Evolutionary conservation across 2,113 vertebrate genomes (phyloP).

Genomic region (Colinus virginianus): DNA sequence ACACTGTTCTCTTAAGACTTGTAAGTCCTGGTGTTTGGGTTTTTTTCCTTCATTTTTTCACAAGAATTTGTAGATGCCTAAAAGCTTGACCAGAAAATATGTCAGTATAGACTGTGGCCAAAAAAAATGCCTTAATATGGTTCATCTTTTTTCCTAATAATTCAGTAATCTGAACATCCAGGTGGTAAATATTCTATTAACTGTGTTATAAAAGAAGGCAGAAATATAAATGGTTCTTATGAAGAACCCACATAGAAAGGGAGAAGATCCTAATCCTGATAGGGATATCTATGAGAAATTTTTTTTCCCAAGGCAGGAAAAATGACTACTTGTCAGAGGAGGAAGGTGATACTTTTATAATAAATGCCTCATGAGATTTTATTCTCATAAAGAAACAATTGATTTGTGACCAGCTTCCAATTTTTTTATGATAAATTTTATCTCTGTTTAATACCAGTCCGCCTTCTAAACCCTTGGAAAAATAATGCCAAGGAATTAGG

Average conservation of each 20-base stretch:
- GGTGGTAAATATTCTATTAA: background rate
- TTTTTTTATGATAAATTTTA: background rate
- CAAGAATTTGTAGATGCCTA: background rate
- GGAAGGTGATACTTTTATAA: background rate
- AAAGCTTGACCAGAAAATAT: background rate
- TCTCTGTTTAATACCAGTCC: background rate
- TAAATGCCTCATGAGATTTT: background rate
- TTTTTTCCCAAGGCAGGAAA: background rate
- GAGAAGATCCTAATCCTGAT: background rate
- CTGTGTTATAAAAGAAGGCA: background rate
- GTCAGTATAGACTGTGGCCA: background rate
- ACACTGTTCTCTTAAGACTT: background rate
- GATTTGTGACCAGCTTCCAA: background rate
- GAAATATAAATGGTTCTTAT: background rate
- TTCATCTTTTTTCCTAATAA: background rate
- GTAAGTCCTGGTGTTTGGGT: background rate
- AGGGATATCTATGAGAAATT: background rate
- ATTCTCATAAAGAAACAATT: background rate
- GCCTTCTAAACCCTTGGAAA: background rate
- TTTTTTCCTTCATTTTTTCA: background rate
- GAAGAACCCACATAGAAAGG: background rate
- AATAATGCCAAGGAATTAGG: background rate
- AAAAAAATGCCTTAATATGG: background rate
- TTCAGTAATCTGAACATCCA: background rate
- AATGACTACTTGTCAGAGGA: background rate